These are phyloP conservation scores for Trididemnum miniatum DNA, from an alignment of 23 tunicate genomes.

Conservation along the genomic window DNA sequence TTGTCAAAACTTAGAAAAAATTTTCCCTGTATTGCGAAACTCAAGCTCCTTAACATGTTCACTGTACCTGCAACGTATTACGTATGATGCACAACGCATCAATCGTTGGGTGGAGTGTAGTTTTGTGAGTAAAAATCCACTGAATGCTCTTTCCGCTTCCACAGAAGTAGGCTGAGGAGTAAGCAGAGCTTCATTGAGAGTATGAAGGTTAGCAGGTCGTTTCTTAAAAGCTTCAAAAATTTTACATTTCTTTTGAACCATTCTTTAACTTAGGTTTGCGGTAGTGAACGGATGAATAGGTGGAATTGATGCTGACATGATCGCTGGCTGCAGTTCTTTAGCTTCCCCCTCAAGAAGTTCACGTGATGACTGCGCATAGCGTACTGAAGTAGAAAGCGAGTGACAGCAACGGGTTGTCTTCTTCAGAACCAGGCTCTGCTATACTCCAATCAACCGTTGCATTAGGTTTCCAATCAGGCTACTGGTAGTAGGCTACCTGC, in stretches of 20 bases:
- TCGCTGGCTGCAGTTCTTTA: constrained; percentile 50
- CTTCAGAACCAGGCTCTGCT: constrained; percentile 21
- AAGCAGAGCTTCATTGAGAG: constrained; percentile 57
- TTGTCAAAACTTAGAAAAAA: too few species aligned
- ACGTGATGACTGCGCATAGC: constrained; percentile 22
- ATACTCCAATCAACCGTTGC: constrained; percentile 46
- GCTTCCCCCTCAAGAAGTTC: constrained; percentile 33
- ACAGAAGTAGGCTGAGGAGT: constrained; percentile 48
- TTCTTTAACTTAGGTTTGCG: constrained; percentile 44
- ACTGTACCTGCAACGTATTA: constrained; percentile 41
- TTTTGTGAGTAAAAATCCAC: constrained; percentile 47
- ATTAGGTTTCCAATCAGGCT: constrained; percentile 10
- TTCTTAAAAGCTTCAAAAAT: constrained; percentile 52
- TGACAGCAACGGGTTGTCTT: constrained; percentile 38
- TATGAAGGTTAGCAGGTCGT: constrained; percentile 52
- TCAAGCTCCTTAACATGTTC: too few species aligned
- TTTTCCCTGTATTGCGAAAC: too few species aligned
- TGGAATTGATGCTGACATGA: constrained; percentile 54
- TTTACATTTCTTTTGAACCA: constrained; percentile 50
- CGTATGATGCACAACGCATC: constrained; percentile 55
- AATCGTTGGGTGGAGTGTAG: constrained; percentile 23
- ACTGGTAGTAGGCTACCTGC: too few species aligned
- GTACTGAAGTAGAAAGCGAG: constrained; percentile 36
- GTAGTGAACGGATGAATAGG: constrained; percentile 36
- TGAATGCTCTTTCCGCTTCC: constrained; percentile 68